Base-by-base conservation (phyloP, 1,140 invertebrate species). In the Agrypnia vestita region DNA sequence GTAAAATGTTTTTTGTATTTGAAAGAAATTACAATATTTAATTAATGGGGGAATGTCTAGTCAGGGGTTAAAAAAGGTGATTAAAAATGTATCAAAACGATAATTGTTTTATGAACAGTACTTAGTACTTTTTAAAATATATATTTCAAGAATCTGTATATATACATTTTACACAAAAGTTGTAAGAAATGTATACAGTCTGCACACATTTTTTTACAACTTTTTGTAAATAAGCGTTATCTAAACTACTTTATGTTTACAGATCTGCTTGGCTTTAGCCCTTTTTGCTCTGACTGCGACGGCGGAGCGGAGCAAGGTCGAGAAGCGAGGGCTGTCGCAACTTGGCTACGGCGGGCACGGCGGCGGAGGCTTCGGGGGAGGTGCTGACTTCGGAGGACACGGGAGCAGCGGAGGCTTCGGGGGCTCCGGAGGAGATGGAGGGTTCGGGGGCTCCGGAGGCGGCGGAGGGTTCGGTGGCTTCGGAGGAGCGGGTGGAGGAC, bases 321-420 rank as follows among this genome's bases (percentile, higher is more conserved):
- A 84, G 71, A 83, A 83, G 71, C 81, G 83, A 56, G 83, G 81
- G 72, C 21, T 84, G 55, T 62, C 73, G 55, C 64, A 80, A 51
- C 76, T 83, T 15, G 79, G 81, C 43, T 71, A 43, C 21, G 72
- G 59, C 17, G 64, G 76, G 3, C 46, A 55, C 47, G 78, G 82
- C 51, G 46, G 77, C 43, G n/a, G 64, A 25, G 62, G 71, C 17
- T 56, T 17, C 47, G 78, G 46, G 17, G 78, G 74, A 61, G 49
- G 53, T 17, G 71, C 69, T 15, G 67, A 51, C 13, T 59, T 17
- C 25, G 80, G 80, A 78, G 80, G 62, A n/a, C 21, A 15, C 19
- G 71, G 67, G 1, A 51, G 47, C 4, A 21, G 49, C 12, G 69
- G 69, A 17, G 78, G 82, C 56, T 46, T 71, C 43, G n/a, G 64